These are phyloP conservation scores for Drosophila pallidifrons DNA, from an alignment of 1,140 invertebrate genomes.

Conservation along the genomic window DNA sequence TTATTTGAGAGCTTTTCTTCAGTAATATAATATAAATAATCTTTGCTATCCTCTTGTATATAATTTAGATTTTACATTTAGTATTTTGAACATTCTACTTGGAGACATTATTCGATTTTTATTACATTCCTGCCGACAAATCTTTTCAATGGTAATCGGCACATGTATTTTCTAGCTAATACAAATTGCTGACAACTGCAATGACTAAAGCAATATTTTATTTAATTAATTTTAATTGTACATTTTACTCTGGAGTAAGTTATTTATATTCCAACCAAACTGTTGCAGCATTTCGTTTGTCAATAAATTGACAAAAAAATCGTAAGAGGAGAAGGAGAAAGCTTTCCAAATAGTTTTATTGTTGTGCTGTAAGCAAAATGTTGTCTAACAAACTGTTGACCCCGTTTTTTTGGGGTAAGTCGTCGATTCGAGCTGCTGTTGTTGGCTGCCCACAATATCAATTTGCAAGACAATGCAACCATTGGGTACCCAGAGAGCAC, in stretches of 20 bases:
- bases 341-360: slow-evolving; percentile 52
- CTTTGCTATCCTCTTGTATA: neutral
- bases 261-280: slow-evolving; percentile 15
- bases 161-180: neutral
- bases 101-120: neutral
- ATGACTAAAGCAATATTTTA: neutral
- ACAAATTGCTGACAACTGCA: neutral
- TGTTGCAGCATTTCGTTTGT: slow-evolving; percentile 32
- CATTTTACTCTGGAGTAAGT: slow-evolving; percentile 8
- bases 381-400: slow-evolving; percentile 52
- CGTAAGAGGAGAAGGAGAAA: slow-evolving; percentile 18
- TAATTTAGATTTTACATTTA: neutral
- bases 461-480: slow-evolving; percentile 72
- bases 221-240: slow-evolving; percentile 17
- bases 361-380: slow-evolving; percentile 64
- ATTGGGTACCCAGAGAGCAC: slow-evolving; percentile 18
- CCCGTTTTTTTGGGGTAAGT: slow-evolving; percentile 24
- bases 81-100: neutral
- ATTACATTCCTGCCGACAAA: neutral
- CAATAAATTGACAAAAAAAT: slow-evolving; percentile 45
- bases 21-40: neutral
- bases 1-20: neutral
- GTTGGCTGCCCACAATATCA: slow-evolving; percentile 60
- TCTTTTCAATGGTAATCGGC: neutral
- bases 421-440: neutral